Base-by-base conservation (phyloP, 2,888 invertebrate genomes). In the Parnassius orleans region DNA sequence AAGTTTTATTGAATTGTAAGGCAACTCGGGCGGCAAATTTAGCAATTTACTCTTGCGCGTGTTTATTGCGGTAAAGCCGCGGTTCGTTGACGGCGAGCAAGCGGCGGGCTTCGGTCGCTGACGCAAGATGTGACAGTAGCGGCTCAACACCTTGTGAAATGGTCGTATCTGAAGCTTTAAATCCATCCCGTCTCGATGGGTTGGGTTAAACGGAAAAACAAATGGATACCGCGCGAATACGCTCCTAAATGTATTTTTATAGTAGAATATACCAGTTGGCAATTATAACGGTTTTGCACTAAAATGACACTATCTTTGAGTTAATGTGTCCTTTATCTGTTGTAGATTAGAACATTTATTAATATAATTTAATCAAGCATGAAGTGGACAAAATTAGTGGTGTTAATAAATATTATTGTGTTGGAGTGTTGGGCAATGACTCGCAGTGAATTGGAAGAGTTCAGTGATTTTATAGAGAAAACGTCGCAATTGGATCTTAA, bases 121-220 rank as follows among this genome's bases (percentile, higher is more conserved):
- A 79, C 85, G 88, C 83, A 86, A 88, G 83, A 78, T 69, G 63
- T 59, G 72, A 76, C 87, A 90, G 88, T 90, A 81, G 79, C 81
- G 80, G 78, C 75, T 80, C 72, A 76, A 76, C 82, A 79, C 77
- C 90, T 91, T 90, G 88, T 90, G 90, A 88, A 91, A 91, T 90
- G 89, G 88, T 88, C 86, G 90, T 89, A 83, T 87, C 84, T 73
- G 79, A 88, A 80, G 80, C 89, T 91, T 86, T 87, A 90, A 80
- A 84, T 84, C 79, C 75, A 79, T 81, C 80, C 81, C 80, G 78
- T 81, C 79, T 79, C 75, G 79, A 82, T 82, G 82, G 79, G 80
- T 84, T 90, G 89, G 87, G 84, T 90, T 81, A 70, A 71, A 73
- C 74, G 73, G 80, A 85, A 87, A 87, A 87, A 84, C 80, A 79